Percentiles rank a stretch among this genome's conserved stretches.
Conservation (phyloP, 2,113 vertebrate species). For the Macrotus californicus region DNA sequence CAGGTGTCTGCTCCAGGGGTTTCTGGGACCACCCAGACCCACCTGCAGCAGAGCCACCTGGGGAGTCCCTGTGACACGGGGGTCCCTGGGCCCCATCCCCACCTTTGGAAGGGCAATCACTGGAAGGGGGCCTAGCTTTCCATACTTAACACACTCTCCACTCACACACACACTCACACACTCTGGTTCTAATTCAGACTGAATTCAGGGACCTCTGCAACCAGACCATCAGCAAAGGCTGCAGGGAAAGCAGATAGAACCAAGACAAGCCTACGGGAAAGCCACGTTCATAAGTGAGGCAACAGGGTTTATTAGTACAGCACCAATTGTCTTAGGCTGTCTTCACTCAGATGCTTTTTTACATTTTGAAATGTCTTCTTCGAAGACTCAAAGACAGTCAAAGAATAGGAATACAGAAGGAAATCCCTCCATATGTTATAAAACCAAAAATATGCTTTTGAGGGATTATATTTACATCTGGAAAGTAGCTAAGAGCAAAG, state of each 20-base stretch:
- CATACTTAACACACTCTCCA: not conserved
- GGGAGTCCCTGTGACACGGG: not conserved
- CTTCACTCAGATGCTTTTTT: not conserved
- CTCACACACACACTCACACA: no score
- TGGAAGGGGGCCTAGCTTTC: no score
- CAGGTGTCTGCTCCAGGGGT: not conserved
- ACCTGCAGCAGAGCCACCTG: not conserved
- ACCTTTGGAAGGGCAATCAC: not conserved
- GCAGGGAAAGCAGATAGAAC: not conserved
- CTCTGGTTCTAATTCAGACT: accelerated
- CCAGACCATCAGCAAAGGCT: not conserved
- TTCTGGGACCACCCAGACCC: not conserved
- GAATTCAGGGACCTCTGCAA: not conserved
- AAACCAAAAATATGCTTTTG: not conserved
- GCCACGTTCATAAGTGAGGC: not conserved
- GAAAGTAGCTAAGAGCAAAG: not conserved
- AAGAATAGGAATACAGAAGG: not conserved
- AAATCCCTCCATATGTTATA: not conserved
- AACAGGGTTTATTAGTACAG: not conserved
- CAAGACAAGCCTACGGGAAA: not conserved
- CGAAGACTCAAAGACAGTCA: not conserved
- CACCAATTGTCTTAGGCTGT: not conserved
- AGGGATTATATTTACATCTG: not conserved
- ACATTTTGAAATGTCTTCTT: not conserved
- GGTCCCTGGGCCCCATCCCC: not conserved